A percentile compares a stretch with the other conserved stretches of the same genome.
Evolutionary conservation across 1,140 invertebrate genomes (phyloP).

Genomic region (Listronotus oregonensis): DNA sequence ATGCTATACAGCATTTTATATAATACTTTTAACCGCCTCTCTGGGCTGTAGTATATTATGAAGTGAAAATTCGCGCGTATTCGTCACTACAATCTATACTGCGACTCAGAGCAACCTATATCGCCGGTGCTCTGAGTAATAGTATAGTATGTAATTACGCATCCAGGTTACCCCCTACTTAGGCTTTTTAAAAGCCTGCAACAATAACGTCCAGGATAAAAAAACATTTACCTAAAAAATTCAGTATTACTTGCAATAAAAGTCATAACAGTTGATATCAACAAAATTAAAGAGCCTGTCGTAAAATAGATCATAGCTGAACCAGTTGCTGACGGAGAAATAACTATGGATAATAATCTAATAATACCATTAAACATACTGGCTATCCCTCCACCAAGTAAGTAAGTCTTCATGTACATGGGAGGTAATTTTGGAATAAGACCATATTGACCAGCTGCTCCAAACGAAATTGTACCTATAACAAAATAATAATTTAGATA

Average conservation of each 20-base stretch:
- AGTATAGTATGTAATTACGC: no score
- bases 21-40: no score
- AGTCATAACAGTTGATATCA: background rate
- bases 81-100: no score
- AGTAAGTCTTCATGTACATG: conserved; percentile 14
- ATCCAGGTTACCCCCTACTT: no score
- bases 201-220: no score
- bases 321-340: conserved; percentile 19
- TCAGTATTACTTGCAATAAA: conserved; percentile 1
- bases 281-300: conserved; percentile 8
- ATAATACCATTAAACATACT: conserved; percentile 9
- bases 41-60: no score
- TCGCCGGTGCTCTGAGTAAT: no score
- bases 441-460: conserved; percentile 3
- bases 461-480: conserved; percentile 8
- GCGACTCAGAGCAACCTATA: no score
- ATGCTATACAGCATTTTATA: no score
- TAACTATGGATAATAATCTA: conserved; percentile 13
- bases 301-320: conserved; percentile 24
- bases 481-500: background rate
- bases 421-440: conserved; percentile 22
- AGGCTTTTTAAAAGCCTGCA: no score
- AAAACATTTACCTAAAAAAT: conserved; percentile 31
- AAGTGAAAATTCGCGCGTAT: no score
- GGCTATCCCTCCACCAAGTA: conserved; percentile 17